phyloP scores from a whole-genome alignment of 2,113 vertebrate genomes.

The Ranitomeya imitator region DNA sequence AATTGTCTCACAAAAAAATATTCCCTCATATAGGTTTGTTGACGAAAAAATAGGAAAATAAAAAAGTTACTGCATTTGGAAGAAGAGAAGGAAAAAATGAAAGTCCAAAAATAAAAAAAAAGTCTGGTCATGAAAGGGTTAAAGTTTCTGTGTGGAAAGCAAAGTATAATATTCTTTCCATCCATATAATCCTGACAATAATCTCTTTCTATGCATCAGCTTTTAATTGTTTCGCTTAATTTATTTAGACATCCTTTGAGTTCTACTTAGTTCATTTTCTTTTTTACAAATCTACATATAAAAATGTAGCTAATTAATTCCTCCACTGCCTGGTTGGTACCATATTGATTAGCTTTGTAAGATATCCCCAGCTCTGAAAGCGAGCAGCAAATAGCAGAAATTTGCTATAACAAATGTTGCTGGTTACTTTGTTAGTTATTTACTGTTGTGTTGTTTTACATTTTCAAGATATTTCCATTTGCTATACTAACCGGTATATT shows the following conservation, averaged over 20 bases:
- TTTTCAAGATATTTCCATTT: not conserved
- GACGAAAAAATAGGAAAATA: too few species aligned
- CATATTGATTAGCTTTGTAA: conserved; percentile 7
- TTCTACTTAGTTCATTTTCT: conserved; percentile 28
- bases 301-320: conserved; percentile 32
- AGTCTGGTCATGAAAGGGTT: too few species aligned
- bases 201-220: conserved; percentile 21
- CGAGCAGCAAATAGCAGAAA: not conserved
- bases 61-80: not conserved
- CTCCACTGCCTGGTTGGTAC: not conserved
- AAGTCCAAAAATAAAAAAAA: too few species aligned
- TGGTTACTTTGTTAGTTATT: not conserved
- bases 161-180: conserved; percentile 18
- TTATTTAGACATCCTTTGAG: conserved; percentile 42
- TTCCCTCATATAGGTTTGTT: too few species aligned
- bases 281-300: conserved; percentile 30
- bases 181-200: conserved; percentile 19
- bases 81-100: too few species aligned
- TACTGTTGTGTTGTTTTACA: not conserved
- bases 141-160: not conserved
- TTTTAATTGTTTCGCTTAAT: conserved; percentile 32
- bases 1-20: too few species aligned
- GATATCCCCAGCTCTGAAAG: conserved; percentile 3
- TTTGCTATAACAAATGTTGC: not conserved
- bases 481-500: not conserved